These are phyloP conservation scores for Dendronephthya gigantea DNA, from an alignment of 64 coral and sea anemone genomes.

Conservation along the genomic window DNA sequence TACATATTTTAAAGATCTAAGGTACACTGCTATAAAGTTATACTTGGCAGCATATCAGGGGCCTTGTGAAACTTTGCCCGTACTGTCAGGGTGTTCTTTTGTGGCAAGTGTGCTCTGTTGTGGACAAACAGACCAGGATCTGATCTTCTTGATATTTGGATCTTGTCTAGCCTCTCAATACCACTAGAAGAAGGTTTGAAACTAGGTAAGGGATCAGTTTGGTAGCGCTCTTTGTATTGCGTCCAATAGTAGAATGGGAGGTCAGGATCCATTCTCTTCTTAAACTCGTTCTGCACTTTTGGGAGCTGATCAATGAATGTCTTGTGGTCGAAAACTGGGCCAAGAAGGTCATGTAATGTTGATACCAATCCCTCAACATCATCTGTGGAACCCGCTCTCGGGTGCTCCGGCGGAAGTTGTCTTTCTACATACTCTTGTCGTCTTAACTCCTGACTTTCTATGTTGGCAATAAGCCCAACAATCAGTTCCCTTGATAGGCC, in stretches of 20 bases:
- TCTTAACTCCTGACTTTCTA: background rate
- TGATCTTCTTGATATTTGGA: background rate
- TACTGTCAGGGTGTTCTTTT: conserved; percentile 4
- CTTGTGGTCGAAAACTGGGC: background rate
- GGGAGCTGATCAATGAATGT: background rate
- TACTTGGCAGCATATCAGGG: background rate
- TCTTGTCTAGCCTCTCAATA: background rate
- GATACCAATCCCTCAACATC: background rate
- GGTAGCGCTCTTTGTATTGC: background rate
- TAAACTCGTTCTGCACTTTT: background rate
- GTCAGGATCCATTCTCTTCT: background rate
- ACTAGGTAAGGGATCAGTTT: background rate
- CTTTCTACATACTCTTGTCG: background rate
- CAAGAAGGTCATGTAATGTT: background rate
- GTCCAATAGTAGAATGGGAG: background rate
- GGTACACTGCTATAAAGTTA: background rate
- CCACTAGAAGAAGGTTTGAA: background rate
- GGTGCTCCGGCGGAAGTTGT: background rate
- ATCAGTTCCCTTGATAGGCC: background rate
- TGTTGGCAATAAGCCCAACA: background rate
- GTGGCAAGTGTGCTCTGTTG: background rate
- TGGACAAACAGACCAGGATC: background rate
- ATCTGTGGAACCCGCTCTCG: background rate
- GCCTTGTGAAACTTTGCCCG: background rate
- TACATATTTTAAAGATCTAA: background rate